Evolutionary conservation across 2,888 invertebrate species (phyloP).

Genomic region (Agonopterix arenella): DNA sequence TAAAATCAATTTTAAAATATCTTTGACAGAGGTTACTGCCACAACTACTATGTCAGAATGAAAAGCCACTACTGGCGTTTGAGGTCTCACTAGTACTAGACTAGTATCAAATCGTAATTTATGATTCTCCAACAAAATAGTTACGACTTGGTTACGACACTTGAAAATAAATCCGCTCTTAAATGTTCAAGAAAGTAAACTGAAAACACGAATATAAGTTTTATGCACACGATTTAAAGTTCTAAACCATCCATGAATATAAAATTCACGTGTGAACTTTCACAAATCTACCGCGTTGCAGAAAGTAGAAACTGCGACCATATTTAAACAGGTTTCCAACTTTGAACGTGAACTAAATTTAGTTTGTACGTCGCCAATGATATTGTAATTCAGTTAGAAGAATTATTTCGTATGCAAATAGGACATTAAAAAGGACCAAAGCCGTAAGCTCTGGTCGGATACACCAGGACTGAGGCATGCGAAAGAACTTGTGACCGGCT

Average conservation of each 20-base stretch:
- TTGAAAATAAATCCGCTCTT: constrained; percentile 3
- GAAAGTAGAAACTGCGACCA: constrained; percentile 5
- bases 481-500: no score
- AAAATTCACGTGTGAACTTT: constrained; percentile 7
- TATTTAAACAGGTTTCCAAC: constrained; percentile 7
- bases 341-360: constrained; percentile 6
- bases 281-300: constrained; percentile 6
- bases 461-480: no score
- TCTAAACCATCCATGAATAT: constrained; percentile 9
- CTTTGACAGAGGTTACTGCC: no score
- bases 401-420: constrained; percentile 4
- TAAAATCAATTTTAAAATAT: no score
- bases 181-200: neutral
- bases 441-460: no score
- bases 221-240: constrained; percentile 4
- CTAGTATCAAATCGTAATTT: no score
- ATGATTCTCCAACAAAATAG: no score
- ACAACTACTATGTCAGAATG: no score
- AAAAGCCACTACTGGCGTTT: no score
- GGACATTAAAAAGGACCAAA: no score
- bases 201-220: constrained; percentile 1
- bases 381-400: constrained; percentile 2
- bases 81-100: no score
- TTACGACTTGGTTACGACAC: no score
- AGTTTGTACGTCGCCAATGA: constrained; percentile 3